Conservation (phyloP, 2,113 vertebrate genomes). For the Anoura caudifer region DNA sequence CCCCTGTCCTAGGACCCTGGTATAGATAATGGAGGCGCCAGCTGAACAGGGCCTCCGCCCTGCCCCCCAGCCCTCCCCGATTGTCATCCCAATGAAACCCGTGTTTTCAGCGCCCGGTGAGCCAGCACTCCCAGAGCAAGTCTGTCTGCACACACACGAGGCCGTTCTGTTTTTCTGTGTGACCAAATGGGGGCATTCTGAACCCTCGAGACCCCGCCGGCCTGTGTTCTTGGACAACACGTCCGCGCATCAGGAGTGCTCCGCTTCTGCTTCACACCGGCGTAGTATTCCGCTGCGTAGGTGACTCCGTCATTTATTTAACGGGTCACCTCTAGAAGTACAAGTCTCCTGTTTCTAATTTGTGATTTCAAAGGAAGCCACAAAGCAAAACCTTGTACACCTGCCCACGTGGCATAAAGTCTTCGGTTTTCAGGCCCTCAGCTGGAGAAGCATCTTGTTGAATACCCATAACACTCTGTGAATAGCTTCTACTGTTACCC, state of each 20-base stretch:
- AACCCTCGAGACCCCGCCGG: rapidly evolving
- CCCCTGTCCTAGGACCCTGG: rapidly evolving
- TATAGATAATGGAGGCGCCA: no score
- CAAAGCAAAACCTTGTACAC: rapidly evolving
- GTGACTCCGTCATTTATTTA: rapidly evolving
- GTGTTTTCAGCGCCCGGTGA: not conserved
- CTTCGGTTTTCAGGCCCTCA: rapidly evolving
- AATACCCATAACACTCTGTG: rapidly evolving
- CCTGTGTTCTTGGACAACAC: rapidly evolving
- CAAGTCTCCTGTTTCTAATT: not conserved
- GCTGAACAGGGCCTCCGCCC: not conserved
- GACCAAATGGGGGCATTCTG: not conserved
- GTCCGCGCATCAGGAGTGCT: rapidly evolving
- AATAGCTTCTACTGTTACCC: not conserved
- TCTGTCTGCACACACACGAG: not conserved
- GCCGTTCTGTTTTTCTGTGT: not conserved
- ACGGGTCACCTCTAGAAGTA: rapidly evolving
- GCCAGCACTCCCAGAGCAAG: not conserved
- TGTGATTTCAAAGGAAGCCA: not conserved
- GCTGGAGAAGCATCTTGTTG: not conserved
- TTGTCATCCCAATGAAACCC: rapidly evolving
- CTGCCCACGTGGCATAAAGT: rapidly evolving
- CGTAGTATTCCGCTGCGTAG: rapidly evolving
- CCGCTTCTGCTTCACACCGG: rapidly evolving
- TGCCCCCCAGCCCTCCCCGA: not conserved